These are phyloP conservation scores for Ochotona princeps DNA, from an alignment of 2,113 vertebrate species.

Conservation along the genomic window DNA sequence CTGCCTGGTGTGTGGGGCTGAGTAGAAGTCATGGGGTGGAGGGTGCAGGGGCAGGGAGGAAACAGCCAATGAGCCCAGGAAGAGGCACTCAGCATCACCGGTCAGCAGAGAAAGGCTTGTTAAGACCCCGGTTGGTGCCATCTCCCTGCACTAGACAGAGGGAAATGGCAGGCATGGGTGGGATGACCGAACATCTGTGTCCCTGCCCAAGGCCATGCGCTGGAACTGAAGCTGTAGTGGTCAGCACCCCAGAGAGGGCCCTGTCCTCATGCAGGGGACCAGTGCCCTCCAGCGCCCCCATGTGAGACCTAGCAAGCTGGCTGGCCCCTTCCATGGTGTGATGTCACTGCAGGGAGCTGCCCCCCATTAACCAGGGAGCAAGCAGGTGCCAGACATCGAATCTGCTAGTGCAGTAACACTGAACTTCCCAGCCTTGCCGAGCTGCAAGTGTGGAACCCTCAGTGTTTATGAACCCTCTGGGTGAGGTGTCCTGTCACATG, in stretches of 20 bases:
- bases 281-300: neutral
- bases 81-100: neutral
- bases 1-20: neutral
- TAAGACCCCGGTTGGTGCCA: neutral
- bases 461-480: neutral
- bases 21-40: slow-evolving; percentile 16
- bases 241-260: neutral
- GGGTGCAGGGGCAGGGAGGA: neutral
- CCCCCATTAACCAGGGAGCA: neutral
- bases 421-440: neutral
- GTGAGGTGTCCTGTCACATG: neutral
- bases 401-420: neutral
- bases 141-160: neutral
- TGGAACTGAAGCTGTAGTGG: neutral
- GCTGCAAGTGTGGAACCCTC: neutral
- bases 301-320: neutral
- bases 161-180: neutral
- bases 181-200: neutral
- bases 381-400: too few relatives aligned
- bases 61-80: neutral
- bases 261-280: neutral
- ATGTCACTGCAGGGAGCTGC: neutral
- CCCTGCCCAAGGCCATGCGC: neutral
- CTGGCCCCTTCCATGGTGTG: neutral
- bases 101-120: slow-evolving; percentile 27